These are phyloP conservation scores for Notiomystis cincta DNA, from an alignment of 2,113 vertebrate species.

Conservation along the genomic window DNA sequence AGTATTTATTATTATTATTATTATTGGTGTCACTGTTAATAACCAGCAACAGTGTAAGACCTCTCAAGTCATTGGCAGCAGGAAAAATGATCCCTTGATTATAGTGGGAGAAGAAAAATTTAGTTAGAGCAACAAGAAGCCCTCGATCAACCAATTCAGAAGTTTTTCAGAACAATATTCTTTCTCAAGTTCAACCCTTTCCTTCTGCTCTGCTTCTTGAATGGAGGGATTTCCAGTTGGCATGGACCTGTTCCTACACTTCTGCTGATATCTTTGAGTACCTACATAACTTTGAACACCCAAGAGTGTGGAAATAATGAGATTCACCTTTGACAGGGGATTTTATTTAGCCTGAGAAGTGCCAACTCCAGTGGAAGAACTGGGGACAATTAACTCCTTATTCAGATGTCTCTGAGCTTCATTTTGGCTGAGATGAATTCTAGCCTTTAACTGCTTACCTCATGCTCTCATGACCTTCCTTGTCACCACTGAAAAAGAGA, in stretches of 20 bases:
- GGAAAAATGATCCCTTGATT: background rate
- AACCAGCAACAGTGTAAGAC: background rate
- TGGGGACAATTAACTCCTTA: background rate
- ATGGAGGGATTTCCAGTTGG: background rate
- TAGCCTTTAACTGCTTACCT: background rate
- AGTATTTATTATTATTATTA: background rate
- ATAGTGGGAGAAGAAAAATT: background rate
- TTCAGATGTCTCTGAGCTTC: background rate
- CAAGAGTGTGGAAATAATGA: background rate
- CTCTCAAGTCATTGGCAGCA: background rate
- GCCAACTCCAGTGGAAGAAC: background rate
- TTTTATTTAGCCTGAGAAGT: background rate
- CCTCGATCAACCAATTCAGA: background rate
- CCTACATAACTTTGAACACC: background rate
- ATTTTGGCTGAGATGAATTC: background rate
- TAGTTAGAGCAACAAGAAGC: background rate
- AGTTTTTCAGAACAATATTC: background rate
- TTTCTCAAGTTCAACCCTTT: background rate
- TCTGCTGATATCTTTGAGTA: background rate
- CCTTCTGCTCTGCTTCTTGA: background rate
- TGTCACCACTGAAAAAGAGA: background rate
- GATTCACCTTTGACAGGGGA: background rate
- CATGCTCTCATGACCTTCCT: background rate
- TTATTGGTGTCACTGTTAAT: background rate
- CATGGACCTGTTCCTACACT: background rate